phyloP scores from a whole-genome alignment of 2,113 vertebrate genomes.

The Gobio gobio region DNA sequence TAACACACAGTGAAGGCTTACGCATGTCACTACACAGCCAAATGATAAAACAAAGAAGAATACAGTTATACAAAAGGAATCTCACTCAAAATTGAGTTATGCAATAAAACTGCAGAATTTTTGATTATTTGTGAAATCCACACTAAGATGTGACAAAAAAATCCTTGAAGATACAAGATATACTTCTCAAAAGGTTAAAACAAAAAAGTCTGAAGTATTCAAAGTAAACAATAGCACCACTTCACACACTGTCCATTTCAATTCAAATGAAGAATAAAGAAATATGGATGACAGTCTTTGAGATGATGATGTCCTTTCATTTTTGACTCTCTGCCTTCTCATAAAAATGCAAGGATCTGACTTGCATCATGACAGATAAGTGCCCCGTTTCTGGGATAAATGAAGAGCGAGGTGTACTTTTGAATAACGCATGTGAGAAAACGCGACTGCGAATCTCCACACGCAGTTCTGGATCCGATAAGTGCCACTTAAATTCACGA shows the following conservation, averaged over 20 bases:
- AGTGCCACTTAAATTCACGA: conserved; percentile 39
- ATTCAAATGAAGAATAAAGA: neutral
- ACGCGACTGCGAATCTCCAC: neutral
- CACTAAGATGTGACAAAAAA: neutral
- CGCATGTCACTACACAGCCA: neutral
- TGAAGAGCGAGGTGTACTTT: conserved; percentile 47
- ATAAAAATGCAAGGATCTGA: conserved; percentile 16
- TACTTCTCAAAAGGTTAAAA: neutral
- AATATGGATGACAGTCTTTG: conserved; percentile 18
- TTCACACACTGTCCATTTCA: neutral
- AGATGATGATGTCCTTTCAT: conserved; percentile 28
- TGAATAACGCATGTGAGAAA: conserved; percentile 43
- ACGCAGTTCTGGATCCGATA: conserved; percentile 28
- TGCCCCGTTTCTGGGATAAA: conserved; percentile 25
- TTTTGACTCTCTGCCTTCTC: neutral
- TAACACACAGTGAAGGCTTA: neutral
- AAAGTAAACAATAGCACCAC: conserved; percentile 17
- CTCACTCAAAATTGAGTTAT: neutral
- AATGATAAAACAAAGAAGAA: neutral
- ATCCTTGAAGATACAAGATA: neutral
- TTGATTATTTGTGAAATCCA: neutral
- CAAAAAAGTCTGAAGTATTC: neutral
- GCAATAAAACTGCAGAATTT: neutral
- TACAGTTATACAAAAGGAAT: neutral
- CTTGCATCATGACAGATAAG: conserved; percentile 41